phyloP scores from a whole-genome alignment of 1,140 invertebrate genomes.

The Semibalanus balanoides region DNA sequence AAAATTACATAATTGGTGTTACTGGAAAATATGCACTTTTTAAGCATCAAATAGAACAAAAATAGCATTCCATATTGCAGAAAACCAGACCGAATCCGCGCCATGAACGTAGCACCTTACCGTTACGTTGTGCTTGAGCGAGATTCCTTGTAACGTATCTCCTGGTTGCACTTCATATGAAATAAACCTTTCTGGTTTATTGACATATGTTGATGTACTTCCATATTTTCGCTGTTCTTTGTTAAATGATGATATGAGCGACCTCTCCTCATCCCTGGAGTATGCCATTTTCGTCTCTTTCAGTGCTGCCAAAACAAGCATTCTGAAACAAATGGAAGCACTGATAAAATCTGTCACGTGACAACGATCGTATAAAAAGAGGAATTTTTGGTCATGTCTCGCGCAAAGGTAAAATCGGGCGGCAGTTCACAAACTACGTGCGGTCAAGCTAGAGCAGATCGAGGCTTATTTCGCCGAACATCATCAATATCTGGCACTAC shows the following conservation, averaged over 20 bases:
- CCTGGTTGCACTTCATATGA: slow-evolving; percentile 60
- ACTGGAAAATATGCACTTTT: no score
- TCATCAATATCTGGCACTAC: no score
- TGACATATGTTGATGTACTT: slow-evolving; percentile 53
- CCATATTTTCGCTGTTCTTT: slow-evolving; percentile 76
- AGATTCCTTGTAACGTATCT: slow-evolving; percentile 84
- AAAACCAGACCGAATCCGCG: neutral
- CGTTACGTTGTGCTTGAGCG: slow-evolving; percentile 78
- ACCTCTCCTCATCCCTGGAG: neutral
- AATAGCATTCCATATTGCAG: no score
- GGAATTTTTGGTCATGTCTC: no score
- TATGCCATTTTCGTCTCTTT: slow-evolving; percentile 3
- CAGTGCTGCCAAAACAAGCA: neutral
- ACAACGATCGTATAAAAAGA: no score
- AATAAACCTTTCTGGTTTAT: slow-evolving; percentile 50
- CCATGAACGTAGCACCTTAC: slow-evolving; percentile 39
- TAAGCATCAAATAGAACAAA: no score
- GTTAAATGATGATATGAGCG: neutral
- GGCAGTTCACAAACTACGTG: no score
- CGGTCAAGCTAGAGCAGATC: no score
- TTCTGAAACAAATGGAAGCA: neutral
- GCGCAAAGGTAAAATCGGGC: no score
- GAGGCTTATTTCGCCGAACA: no score
- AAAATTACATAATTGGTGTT: no score
- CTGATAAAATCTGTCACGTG: neutral